These are phyloP conservation scores for Manacus vitellinus DNA, from an alignment of 2,113 vertebrate genomes.

Conservation along the genomic window DNA sequence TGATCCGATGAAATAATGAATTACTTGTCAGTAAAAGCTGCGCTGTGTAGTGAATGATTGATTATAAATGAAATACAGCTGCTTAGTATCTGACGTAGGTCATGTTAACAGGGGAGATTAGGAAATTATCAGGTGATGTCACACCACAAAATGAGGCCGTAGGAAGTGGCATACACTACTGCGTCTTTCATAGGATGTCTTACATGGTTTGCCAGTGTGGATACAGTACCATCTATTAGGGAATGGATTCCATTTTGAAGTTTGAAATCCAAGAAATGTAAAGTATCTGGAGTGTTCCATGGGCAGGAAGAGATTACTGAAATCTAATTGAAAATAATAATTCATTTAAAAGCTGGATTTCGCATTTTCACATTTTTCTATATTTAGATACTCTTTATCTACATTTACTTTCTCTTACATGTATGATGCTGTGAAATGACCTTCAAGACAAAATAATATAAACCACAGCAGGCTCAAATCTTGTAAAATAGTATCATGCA, in stretches of 20 bases:
- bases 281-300: background rate
- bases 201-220: background rate
- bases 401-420: rapidly evolving
- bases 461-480: background rate
- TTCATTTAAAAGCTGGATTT: background rate
- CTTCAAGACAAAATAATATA: background rate
- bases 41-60: background rate
- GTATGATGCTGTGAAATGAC: background rate
- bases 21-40: background rate
- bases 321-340: background rate
- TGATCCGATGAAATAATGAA: background rate
- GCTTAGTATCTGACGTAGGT: background rate
- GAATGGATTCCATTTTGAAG: background rate
- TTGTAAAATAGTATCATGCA: background rate
- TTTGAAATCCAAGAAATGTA: background rate
- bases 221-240: background rate
- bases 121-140: background rate
- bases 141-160: background rate
- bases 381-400: background rate
- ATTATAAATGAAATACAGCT: background rate
- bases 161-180: rapidly evolving
- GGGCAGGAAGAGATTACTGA: background rate
- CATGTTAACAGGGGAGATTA: background rate
- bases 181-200: background rate
- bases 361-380: background rate